Conservation (phyloP, 2,888 invertebrate genomes). For the Pardosa pseudoannulata region DNA sequence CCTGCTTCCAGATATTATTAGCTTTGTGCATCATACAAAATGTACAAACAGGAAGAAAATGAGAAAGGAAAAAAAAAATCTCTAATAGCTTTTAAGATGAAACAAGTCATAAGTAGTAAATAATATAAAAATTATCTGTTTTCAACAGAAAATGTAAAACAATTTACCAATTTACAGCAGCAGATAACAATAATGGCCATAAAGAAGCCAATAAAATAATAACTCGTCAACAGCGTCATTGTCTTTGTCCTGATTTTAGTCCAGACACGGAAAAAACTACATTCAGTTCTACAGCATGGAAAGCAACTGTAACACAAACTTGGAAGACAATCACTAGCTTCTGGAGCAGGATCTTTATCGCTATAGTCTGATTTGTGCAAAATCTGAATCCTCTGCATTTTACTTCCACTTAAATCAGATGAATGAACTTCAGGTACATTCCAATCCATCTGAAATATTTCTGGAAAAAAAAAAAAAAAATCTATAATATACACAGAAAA, state of each 20-base stretch:
- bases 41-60: too few relatives aligned
- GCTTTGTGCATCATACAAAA: too few relatives aligned
- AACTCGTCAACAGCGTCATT: conserved; percentile 27
- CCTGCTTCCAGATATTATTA: too few relatives aligned
- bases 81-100: too few relatives aligned
- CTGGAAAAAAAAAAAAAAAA: conserved; percentile 8
- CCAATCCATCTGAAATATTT: conserved; percentile 65
- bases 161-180: conserved; percentile 42
- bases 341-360: conserved; percentile 25
- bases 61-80: too few relatives aligned
- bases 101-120: too few relatives aligned
- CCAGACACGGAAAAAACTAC: conserved; percentile 43
- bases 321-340: conserved; percentile 51
- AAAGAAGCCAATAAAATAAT: conserved; percentile 34
- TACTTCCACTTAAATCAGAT: conserved; percentile 43
- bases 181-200: conserved; percentile 39
- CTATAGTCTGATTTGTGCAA: conserved; percentile 28
- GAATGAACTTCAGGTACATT: conserved; percentile 57
- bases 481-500: too few relatives aligned
- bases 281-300: conserved; percentile 42
- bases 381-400: conserved; percentile 46
- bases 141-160: background rate
- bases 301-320: conserved; percentile 37
- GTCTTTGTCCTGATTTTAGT: conserved; percentile 30
- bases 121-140: too few relatives aligned